Evolutionary conservation across 2,797 vertebrate genomes (phyloP).

Genomic region (Coilia nasus): DNA sequence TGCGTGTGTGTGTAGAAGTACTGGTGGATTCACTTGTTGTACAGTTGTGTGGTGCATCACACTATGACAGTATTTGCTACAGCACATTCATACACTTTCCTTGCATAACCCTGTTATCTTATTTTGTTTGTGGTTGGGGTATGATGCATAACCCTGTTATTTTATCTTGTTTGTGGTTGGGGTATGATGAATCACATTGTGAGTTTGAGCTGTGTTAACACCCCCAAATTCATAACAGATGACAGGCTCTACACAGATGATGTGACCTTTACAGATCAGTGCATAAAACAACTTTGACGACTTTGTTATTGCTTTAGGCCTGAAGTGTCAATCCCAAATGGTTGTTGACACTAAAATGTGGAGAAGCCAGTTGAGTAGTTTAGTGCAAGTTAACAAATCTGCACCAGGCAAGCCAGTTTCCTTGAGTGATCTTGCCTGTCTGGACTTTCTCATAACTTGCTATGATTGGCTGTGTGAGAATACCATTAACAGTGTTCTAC

Average conservation of each 20-base stretch:
- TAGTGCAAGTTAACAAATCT: background rate
- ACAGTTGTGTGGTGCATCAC: background rate
- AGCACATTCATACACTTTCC: background rate
- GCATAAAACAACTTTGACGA: background rate
- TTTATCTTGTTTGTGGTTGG: background rate
- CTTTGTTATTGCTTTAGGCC: too few species aligned
- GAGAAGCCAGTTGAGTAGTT: background rate
- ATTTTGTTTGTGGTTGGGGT: background rate
- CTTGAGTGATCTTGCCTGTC: background rate
- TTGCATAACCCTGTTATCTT: background rate
- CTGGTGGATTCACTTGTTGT: background rate
- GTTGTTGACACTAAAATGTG: background rate
- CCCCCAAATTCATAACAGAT: background rate
- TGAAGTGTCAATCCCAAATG: too few species aligned
- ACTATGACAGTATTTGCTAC: background rate
- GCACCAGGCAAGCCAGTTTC: background rate
- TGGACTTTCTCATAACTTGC: background rate
- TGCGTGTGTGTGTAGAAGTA: background rate
- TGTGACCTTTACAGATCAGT: constrained; percentile 9
- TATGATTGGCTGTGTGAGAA: background rate
- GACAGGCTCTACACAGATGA: background rate
- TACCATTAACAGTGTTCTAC: background rate
- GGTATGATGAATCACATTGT: background rate
- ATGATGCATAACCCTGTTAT: background rate
- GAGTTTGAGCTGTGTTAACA: background rate